Evolutionary conservation across 2,113 vertebrate species (phyloP), one percentile per base, ranked within the genome.

Genomic region (Serinus canaria): DNA sequence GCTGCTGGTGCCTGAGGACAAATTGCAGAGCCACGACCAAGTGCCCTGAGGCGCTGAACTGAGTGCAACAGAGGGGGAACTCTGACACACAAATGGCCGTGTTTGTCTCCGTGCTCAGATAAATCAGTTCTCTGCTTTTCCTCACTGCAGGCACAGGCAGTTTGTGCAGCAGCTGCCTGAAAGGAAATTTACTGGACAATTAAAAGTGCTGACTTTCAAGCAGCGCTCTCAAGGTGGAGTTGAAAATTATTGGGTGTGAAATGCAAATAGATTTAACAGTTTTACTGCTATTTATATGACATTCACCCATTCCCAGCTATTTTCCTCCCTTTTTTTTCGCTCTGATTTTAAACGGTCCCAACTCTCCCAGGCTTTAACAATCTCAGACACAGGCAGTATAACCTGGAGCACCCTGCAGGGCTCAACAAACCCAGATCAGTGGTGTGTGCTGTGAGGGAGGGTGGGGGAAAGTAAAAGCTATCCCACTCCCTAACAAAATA

Each of bases 241-340:
- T 87, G 90, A 68, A 97, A 98, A 96, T 97, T 92, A 97, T 91
- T 97, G 95, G 95, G 97, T 97, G 97, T 95, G 96, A 98, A 97
- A 97, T 86, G 92, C 96, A 98, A 96, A 98, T 97, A 97, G 96
- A 96, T 96, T 97, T 97, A 97, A 95, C 95, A 96, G 92, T 90
- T 96, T 98, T 94, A 80, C 73, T 87, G 73, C 93, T 96, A 77
- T 98, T 96, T 97, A 96, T 96, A 87, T 90, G 92, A 88, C 56
- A 15, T 78, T 96, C 94, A 74, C 77, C 81, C 75, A 59, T 91
- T 96, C 92, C 92, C 83, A 83, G 87, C 86, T 87, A 70, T 95
- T 81, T 85, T 47, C 39, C 25, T 75, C 11, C 19, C 2, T 3
- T 10, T 39, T 68, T 46, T 68, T 86, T 64, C 22, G 0, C 69